A percentile compares a stretch with the other conserved stretches of the same genome.
phyloP scores from a whole-genome alignment of 64 coral and sea anemone genomes.

The Montipora efflorescens region DNA sequence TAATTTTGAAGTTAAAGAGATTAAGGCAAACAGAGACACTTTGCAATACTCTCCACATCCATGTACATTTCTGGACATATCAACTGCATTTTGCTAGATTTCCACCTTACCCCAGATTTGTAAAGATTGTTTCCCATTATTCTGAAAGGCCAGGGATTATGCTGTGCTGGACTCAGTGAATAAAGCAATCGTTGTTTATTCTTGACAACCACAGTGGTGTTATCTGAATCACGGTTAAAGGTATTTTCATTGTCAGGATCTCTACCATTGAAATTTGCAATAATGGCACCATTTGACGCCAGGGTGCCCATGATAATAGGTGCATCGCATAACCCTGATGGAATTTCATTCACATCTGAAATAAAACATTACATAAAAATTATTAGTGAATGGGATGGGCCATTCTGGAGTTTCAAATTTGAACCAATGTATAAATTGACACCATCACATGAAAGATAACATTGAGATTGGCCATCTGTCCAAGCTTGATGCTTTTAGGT shows the following conservation, averaged over 20 bases:
- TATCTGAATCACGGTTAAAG: not conserved
- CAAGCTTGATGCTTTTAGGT: too few relatives aligned
- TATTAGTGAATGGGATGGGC: not conserved
- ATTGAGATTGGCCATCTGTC: too few relatives aligned
- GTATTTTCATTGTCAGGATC: conserved; percentile 83
- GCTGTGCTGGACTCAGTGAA: not conserved
- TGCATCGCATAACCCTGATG: conserved; percentile 53
- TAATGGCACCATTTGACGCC: conserved; percentile 72
- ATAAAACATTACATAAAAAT: not conserved
- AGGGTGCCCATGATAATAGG: conserved; percentile 52
- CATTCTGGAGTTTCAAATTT: too few relatives aligned
- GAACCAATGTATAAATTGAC: too few relatives aligned
- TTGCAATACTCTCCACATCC: too few relatives aligned
- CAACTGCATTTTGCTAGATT: not conserved
- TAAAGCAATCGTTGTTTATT: conserved; percentile 62
- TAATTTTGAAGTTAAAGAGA: too few relatives aligned
- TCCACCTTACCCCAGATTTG: conserved; percentile 25
- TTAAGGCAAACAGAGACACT: too few relatives aligned
- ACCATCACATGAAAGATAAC: too few relatives aligned
- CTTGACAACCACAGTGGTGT: conserved; percentile 14
- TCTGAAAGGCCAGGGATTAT: conserved; percentile 45
- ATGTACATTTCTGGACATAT: too few relatives aligned
- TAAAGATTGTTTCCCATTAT: conserved; percentile 36
- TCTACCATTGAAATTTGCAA: conserved; percentile 23
- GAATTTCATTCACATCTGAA: conserved; percentile 88